phyloP scores from a whole-genome alignment of 2,113 vertebrate genomes.

The Dicrurus megarhynchus region DNA sequence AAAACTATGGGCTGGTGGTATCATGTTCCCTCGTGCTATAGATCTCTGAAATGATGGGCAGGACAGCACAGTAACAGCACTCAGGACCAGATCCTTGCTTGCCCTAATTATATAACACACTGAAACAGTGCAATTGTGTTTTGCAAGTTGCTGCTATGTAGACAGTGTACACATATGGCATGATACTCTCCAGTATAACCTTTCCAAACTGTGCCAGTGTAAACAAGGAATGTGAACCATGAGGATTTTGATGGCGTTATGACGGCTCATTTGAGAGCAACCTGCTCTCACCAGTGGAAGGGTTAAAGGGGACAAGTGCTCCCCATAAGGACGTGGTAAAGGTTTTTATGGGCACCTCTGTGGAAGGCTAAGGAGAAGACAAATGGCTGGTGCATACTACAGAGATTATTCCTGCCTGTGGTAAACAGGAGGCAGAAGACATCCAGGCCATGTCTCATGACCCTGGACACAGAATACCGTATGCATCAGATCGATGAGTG shows the following conservation, averaged over 20 bases:
- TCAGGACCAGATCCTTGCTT: background rate
- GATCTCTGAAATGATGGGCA: background rate
- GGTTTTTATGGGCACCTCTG: background rate
- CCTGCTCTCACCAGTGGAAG: background rate
- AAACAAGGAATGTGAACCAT: background rate
- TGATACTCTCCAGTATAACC: background rate
- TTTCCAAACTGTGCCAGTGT: background rate
- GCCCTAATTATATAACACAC: background rate
- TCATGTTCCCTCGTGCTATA: background rate
- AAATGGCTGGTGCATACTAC: background rate
- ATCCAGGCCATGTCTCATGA: background rate
- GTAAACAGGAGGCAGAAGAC: background rate
- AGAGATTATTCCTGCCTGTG: background rate
- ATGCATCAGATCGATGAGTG: background rate
- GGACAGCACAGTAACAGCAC: background rate
- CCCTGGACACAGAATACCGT: background rate
- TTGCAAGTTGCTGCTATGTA: background rate
- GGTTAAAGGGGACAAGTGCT: background rate
- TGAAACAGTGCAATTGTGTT: background rate
- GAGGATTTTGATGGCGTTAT: background rate
- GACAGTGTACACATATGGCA: rapidly evolving
- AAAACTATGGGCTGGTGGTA: constrained; percentile 30
- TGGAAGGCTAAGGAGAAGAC: background rate
- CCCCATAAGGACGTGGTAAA: background rate
- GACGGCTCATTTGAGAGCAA: background rate